Conservation (phyloP, 2,113 vertebrate species). For the Orientallactaga bullata region DNA sequence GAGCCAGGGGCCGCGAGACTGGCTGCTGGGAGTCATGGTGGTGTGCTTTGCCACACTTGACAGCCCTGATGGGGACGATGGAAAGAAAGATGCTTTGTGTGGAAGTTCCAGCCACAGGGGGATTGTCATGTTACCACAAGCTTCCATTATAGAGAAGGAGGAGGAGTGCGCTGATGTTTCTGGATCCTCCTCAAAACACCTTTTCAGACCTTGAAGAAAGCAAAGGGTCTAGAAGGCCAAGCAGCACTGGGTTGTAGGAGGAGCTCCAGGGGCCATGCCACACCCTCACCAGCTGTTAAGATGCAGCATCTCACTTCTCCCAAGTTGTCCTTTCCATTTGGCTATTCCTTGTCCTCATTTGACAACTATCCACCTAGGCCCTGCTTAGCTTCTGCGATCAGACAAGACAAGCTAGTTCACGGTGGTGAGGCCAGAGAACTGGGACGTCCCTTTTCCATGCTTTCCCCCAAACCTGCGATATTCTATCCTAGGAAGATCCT, state of each 20-base stretch:
- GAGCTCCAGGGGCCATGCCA: neutral
- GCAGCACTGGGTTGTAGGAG: neutral
- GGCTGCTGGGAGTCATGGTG: neutral
- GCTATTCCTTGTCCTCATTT: neutral
- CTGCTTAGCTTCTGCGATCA: neutral
- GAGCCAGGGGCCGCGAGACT: neutral
- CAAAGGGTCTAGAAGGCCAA: neutral
- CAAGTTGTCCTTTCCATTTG: neutral
- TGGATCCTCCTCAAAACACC: neutral
- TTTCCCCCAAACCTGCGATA: neutral
- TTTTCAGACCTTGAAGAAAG: neutral
- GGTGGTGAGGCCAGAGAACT: neutral
- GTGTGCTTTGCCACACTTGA: slow-evolving; percentile 15
- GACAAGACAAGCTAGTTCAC: neutral
- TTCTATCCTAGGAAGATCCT: neutral
- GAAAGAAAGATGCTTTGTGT: slow-evolving; percentile 67
- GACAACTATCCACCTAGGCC: neutral
- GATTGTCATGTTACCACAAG: slow-evolving; percentile 75
- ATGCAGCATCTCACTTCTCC: neutral
- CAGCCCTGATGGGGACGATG: slow-evolving; percentile 73
- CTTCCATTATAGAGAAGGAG: slow-evolving; percentile 75
- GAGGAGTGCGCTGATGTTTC: slow-evolving; percentile 71
- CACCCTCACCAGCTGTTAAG: neutral
- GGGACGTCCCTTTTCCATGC: neutral
- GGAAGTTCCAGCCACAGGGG: slow-evolving; percentile 73